These are phyloP conservation scores for Hymenochirus boettgeri DNA, from an alignment of 2,113 vertebrate species.

Conservation along the genomic window DNA sequence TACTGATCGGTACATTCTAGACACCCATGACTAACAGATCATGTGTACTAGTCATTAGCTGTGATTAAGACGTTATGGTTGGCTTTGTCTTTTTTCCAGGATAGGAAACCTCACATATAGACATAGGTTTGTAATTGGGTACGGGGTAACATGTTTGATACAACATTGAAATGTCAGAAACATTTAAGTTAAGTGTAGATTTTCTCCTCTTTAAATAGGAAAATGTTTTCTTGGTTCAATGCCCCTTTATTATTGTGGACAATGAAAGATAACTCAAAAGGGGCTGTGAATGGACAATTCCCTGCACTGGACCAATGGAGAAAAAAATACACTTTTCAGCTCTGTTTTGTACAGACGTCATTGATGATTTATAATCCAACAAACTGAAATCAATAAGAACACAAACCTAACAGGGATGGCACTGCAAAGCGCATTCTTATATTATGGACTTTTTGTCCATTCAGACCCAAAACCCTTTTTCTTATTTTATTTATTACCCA, in stretches of 20 bases:
- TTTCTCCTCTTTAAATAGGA: not conserved
- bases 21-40: constrained; percentile 5
- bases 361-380: not conserved
- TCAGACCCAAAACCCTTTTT: no score
- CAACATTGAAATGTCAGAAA: constrained; percentile 1
- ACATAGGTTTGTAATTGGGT: constrained; percentile 7
- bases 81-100: constrained; percentile 10
- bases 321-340: not conserved
- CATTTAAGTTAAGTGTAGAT: constrained; percentile 2
- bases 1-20: constrained; percentile 20
- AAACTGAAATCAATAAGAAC: not conserved
- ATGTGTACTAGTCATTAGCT: constrained; percentile 14
- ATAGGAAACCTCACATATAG: constrained; percentile 1
- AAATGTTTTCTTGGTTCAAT: constrained; percentile 6
- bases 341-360: not conserved
- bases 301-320: no score
- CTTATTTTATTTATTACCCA: no score
- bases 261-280: not conserved
- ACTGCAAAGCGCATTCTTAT: not conserved
- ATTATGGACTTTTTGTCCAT: no score
- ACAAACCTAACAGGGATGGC: not conserved
- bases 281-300: not conserved
- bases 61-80: constrained; percentile 30
- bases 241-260: constrained; percentile 5
- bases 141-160: constrained; percentile 15